These are phyloP conservation scores for Holacanthus passer DNA, from an alignment of 2,113 vertebrate genomes.

Conservation along the genomic window DNA sequence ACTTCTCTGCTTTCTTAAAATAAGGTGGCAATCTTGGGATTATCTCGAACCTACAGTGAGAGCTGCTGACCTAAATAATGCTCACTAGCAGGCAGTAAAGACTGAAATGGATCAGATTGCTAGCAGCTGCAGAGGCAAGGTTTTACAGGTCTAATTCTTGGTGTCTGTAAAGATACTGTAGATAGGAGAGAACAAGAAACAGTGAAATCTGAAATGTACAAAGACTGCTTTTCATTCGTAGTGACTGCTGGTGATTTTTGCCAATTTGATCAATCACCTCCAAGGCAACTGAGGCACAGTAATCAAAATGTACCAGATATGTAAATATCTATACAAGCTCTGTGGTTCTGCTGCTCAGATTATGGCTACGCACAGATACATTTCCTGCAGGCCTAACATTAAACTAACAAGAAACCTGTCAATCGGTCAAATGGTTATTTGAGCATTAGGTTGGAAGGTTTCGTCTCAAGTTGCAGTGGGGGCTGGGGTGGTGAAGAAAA, in stretches of 20 bases:
- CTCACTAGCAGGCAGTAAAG: conserved; percentile 54
- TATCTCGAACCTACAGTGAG: conserved; percentile 79
- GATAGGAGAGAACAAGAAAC: neutral
- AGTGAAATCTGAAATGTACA: neutral
- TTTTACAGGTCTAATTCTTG: conserved; percentile 32
- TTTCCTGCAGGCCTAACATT: conserved; percentile 11
- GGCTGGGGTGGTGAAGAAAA: conserved; percentile 33
- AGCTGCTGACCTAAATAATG: conserved; percentile 81
- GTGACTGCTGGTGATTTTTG: neutral
- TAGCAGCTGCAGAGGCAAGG: conserved; percentile 49
- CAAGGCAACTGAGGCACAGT: neutral
- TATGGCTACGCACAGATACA: neutral
- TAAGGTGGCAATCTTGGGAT: conserved; percentile 85
- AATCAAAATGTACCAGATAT: neutral
- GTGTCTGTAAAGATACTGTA: conserved; percentile 6
- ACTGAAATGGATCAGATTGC: conserved; percentile 54
- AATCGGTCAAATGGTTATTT: conserved; percentile 32
- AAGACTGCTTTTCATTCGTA: neutral
- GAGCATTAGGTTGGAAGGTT: conserved; percentile 12
- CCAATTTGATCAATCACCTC: conserved; percentile 6
- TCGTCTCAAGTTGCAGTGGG: conserved; percentile 35
- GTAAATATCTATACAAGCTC: neutral
- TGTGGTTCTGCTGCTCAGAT: neutral
- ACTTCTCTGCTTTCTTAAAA: conserved; percentile 84
- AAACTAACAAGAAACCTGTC: conserved; percentile 31